Base-by-base conservation (phyloP, 2,888 invertebrate species). In the Synergus laeviventris region DNA sequence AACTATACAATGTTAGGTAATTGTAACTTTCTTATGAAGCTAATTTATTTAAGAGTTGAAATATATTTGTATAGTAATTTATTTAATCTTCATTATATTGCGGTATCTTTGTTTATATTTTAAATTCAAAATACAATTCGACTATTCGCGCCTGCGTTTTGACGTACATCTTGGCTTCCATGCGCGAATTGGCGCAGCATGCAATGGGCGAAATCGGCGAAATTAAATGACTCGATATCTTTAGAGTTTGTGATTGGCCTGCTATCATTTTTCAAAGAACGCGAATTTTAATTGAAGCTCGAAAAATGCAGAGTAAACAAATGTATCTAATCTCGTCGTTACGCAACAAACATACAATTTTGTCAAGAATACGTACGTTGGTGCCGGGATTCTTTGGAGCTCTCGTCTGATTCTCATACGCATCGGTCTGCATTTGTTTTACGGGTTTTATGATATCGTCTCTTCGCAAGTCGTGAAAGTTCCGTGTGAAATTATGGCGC, bases 401-500 rank as follows among this genome's bases (percentile, higher is more conserved):
- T 21, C 16, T 49, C 49, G 3, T 36, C 31, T 12, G 9, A 18
- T 18, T 56, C 5, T 12, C 42, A 24, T 5, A n/a, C n/a, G 24
- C 70, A 49, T 16, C n/a, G 5, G 11, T 14, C 31, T 45, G 24
- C 24, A 49, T 36, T 31, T 70, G 36, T 16, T 66, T 49, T 8
- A n/a, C 16, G 31, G 3, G 31, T 7, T 39, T 38, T 8, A 14
- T 8, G 38, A 14, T 0, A 45, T 66, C 16, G 16, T 31, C 11
- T 18, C 9, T 38, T 38, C 11, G 4, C 12, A 70, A 49, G 49
- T 70, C 36, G 49, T 70, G 5, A 31, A 42, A 64, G 14, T 42
- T 42, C 18, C 42, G 12, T 5, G 31, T 70, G 36, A 81, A 74
- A 83, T 81, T 56, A 85, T 86, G 79, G 78, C 79, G 12, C 82